Evolutionary conservation across 2,113 vertebrate species (phyloP).

Genomic region (Cranoglanis bouderius): DNA sequence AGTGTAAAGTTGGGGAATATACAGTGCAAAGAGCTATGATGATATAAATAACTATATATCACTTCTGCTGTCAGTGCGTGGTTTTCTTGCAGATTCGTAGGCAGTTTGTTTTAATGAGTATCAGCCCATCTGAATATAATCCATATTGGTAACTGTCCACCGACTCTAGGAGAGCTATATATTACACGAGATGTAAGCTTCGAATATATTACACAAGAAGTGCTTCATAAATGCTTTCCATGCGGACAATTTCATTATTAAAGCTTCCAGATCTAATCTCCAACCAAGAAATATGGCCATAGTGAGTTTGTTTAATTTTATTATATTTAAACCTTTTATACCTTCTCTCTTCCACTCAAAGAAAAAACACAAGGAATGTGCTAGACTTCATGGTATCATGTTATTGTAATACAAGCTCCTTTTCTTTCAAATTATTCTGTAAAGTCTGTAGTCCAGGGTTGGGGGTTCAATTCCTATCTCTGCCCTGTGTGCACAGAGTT

Average conservation of each 20-base stretch:
- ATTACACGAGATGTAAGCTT: neutral
- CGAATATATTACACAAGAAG: no score
- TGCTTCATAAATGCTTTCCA: conserved; percentile 2
- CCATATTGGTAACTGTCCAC: neutral
- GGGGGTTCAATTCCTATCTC: no score
- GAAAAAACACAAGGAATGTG: neutral
- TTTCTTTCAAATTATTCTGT: neutral
- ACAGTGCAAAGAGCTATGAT: neutral
- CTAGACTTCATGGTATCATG: neutral
- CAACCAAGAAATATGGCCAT: neutral
- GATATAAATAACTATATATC: neutral
- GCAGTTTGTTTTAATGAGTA: neutral
- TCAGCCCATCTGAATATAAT: neutral
- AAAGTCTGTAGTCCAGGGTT: neutral
- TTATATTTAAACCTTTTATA: neutral
- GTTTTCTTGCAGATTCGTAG: neutral
- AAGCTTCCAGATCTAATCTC: neutral
- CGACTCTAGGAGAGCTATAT: neutral
- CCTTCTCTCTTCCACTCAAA: neutral
- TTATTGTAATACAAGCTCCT: neutral
- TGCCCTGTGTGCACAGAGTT: no score
- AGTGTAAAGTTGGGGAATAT: conserved; percentile 14
- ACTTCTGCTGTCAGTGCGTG: neutral
- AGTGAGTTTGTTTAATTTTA: neutral
- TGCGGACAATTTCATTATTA: neutral